Conservation (phyloP, 2,888 invertebrate species). For the Megastigmus dorsalis region DNA sequence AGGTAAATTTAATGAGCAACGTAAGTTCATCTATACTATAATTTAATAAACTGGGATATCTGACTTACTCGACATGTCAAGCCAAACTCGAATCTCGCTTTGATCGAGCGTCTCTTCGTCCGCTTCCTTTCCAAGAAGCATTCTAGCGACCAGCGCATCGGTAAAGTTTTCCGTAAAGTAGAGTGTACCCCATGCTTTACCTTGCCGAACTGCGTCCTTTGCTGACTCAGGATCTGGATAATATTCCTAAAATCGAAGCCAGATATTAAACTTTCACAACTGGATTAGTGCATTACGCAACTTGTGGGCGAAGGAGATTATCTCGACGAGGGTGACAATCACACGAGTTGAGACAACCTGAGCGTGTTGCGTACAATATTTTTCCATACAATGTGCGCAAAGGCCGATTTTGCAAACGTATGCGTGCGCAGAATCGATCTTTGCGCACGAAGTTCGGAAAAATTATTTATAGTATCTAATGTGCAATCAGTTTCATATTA, state of each 20-base stretch:
- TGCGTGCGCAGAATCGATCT: no score
- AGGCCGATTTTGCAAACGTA: no score
- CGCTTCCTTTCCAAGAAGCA: conserved; percentile 86
- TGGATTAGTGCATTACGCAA: no score
- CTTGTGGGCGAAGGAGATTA: no score
- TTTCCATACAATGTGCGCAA: no score
- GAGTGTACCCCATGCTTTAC: conserved; percentile 91
- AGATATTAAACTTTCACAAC: no score
- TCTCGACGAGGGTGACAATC: no score
- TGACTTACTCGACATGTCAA: conserved; percentile 90
- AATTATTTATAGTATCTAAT: no score
- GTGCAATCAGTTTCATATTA: no score
- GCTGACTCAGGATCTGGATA: conserved; percentile 82
- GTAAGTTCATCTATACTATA: neutral
- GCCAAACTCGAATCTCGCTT: conserved; percentile 91
- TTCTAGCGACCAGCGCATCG: conserved; percentile 87
- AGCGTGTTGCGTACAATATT: no score
- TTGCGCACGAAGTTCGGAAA: no score
- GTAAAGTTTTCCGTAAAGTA: conserved; percentile 94
- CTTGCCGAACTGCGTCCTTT: conserved; percentile 82
- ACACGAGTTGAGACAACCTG: no score
- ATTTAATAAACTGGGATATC: neutral
- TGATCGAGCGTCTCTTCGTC: conserved; percentile 91
- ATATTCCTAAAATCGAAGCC: conserved; percentile 76
- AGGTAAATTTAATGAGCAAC: neutral